Evolutionary conservation across 1,140 invertebrate genomes (phyloP).

Genomic region (Leguminivora glycinivorella): DNA sequence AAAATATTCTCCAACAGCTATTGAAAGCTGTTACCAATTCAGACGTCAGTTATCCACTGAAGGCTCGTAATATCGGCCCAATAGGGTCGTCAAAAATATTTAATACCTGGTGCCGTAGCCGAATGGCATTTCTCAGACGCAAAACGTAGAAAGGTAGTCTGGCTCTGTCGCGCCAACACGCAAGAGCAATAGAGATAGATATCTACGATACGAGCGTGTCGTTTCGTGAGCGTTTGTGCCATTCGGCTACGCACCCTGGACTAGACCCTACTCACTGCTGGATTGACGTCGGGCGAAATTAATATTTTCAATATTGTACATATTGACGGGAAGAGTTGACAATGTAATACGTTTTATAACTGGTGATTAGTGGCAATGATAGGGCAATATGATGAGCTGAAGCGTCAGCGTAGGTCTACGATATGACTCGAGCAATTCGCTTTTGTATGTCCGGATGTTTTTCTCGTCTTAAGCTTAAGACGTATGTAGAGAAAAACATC

Average conservation of each 20-base stretch:
- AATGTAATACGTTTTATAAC: not conserved
- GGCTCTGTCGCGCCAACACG: too few relatives aligned
- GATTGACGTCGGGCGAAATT: not conserved
- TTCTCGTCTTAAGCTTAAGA: too few relatives aligned
- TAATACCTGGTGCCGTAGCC: too few relatives aligned
- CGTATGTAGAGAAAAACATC: too few relatives aligned
- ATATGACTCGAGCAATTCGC: too few relatives aligned
- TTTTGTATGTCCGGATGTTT: too few relatives aligned
- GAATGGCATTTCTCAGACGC: too few relatives aligned
- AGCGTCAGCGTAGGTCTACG: not conserved
- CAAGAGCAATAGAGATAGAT: too few relatives aligned
- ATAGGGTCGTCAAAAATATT: conserved; percentile 26
- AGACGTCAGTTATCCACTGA: not conserved
- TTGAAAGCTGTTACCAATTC: not conserved
- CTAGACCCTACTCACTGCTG: conserved; percentile 4
- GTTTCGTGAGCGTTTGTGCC: too few relatives aligned
- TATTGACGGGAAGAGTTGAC: not conserved
- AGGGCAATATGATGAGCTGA: not conserved
- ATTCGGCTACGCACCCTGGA: too few relatives aligned
- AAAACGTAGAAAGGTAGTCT: too few relatives aligned
- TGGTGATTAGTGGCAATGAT: not conserved
- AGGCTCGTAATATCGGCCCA: not conserved
- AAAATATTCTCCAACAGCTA: not conserved
- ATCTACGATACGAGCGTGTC: too few relatives aligned
- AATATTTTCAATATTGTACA: conserved; percentile 13